A percentile compares a stretch with the other conserved stretches of the same genome.
Evolutionary conservation across 2,113 vertebrate species (phyloP).

Genomic region (Merops nubicus): DNA sequence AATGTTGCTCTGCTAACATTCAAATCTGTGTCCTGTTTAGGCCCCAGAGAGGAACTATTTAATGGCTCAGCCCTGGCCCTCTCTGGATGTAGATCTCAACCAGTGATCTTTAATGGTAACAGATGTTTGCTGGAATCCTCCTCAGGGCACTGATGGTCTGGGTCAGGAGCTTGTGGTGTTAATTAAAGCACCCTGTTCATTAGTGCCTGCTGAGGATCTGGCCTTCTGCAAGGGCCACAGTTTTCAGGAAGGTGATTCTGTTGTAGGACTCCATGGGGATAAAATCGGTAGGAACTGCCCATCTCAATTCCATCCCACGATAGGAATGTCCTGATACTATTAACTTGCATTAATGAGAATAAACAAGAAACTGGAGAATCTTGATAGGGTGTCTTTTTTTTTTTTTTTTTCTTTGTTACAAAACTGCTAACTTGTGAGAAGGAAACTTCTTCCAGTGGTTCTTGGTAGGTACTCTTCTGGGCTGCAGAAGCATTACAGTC

Average conservation of each 20-base stretch:
- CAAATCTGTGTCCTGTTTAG: background rate
- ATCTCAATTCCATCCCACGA: background rate
- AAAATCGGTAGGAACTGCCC: background rate
- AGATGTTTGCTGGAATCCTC: constrained; percentile 63
- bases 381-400: too few relatives aligned
- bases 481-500: background rate
- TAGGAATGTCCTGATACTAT: background rate
- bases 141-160: constrained; percentile 43
- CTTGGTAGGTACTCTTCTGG: background rate
- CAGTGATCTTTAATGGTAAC: constrained; percentile 47
- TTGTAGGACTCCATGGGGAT: background rate
- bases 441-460: background rate
- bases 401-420: background rate
- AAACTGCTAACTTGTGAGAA: background rate
- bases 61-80: background rate
- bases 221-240: fast-evolving
- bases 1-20: background rate
- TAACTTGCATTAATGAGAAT: background rate
- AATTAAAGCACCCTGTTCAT: background rate
- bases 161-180: constrained; percentile 29
- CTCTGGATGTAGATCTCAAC: constrained; percentile 23
- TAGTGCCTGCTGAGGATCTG: background rate
- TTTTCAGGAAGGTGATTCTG: background rate
- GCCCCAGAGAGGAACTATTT: constrained; percentile 21
- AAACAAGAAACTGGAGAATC: background rate